Base-by-base conservation (phyloP, 92 coral and sea anemone species). In the Montipora capitata region DNA sequence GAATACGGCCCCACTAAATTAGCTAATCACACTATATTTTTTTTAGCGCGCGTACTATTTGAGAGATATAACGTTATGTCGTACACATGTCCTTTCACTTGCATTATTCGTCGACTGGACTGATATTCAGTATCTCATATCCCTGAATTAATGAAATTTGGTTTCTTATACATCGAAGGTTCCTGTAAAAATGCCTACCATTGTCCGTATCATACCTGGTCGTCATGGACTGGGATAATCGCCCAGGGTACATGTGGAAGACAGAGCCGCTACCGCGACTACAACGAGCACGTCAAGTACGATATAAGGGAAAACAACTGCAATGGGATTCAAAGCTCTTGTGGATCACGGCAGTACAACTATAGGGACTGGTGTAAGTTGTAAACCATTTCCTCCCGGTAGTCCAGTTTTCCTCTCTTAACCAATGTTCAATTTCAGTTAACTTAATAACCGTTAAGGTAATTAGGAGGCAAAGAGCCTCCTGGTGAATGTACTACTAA, bases 361-460 rank as follows among this genome's bases (percentile, higher is more conserved):
- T 94, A 97, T 93, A 85, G 98, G 72, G 80, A 85, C 49, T 94
- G 89, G 89, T 97, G 99, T 97, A 82, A 97, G 99, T 94, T 12
- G 57, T 10, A 48, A 48, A 48, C 52, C 10, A 48, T 48, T 5
- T 27, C 35, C 35, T 27, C 35, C 35, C 35, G 35, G 35, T 27
- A 27, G 35, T 27, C 35, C 35, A 27, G 2, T 27, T 27, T 27
- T 27, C 35, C 35, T 27, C 35, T 27, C 35, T 27, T 27, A 27
- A 27, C 35, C 35, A 27, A 27, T 27, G 35, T 27, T 27, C 0
- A 27, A 0, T 27, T 27, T 27, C 35, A 27, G 35, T 27, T 27
- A 27, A 27, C 35, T 27, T 27, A 27, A 27, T 27, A 27, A 27
- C 35, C 1, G 35, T 27, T 27, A 27, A 27, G 35, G 35, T 27